phyloP scores from a whole-genome alignment of 2,888 invertebrate species.

The Diarsia brunnea region DNA sequence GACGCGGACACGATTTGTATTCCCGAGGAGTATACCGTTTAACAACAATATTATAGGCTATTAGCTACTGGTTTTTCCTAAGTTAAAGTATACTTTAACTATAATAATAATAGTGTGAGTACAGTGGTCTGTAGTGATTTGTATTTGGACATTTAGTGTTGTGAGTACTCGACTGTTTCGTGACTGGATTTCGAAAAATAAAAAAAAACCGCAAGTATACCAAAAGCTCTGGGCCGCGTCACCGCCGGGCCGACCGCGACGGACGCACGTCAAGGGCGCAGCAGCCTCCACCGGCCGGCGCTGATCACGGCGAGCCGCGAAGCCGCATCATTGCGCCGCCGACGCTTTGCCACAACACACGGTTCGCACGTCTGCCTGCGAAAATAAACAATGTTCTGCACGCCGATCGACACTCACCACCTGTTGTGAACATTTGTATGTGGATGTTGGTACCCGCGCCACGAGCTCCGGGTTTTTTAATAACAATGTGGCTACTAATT shows the following conservation, averaged over 20 bases:
- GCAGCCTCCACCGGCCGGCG: slow-evolving; percentile 82
- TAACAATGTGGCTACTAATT: slow-evolving; percentile 79
- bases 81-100: slow-evolving; percentile 13
- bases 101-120: neutral
- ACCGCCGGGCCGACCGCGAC: slow-evolving; percentile 52
- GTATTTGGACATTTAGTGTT: slow-evolving; percentile 3
- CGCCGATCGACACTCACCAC: slow-evolving; percentile 80
- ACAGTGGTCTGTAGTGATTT: slow-evolving; percentile 3
- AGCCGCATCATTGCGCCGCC: slow-evolving; percentile 77
- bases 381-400: slow-evolving; percentile 81
- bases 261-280: slow-evolving; percentile 80
- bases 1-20: slow-evolving; percentile 20
- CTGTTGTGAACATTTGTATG: slow-evolving; percentile 78
- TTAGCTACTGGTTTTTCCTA: slow-evolving; percentile 10
- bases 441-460: slow-evolving; percentile 58
- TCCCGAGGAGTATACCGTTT: neutral
- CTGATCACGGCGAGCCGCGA: slow-evolving; percentile 65
- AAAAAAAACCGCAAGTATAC: slow-evolving; percentile 50
- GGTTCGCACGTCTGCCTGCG: slow-evolving; percentile 67
- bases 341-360: slow-evolving; percentile 78
- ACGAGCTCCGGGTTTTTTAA: slow-evolving; percentile 56
- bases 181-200: slow-evolving; percentile 22
- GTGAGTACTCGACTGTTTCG: neutral
- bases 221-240: slow-evolving; percentile 60
- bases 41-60: slow-evolving; percentile 11